Conservation (phyloP, 1,140 invertebrate species). For the Adelges cooleyi region DNA sequence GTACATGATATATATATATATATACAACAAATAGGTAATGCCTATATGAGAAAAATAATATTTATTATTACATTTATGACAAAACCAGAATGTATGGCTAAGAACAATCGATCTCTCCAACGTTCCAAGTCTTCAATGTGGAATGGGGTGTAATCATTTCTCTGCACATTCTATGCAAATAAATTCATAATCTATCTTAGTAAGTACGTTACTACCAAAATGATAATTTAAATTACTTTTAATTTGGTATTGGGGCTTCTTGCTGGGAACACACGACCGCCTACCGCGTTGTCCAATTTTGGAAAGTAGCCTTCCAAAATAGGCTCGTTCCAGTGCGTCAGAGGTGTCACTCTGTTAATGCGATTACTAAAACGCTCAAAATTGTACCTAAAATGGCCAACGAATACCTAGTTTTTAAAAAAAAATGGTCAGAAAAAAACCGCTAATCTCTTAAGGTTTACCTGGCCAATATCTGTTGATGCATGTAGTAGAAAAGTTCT, state of each 20-base stretch:
- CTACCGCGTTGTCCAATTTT: slow-evolving; percentile 54
- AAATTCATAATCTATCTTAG: neutral
- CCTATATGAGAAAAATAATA: slow-evolving; percentile 37
- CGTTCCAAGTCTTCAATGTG: slow-evolving; percentile 58
- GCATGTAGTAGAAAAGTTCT: slow-evolving; percentile 69
- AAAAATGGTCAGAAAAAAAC: neutral
- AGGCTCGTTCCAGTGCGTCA: slow-evolving; percentile 48
- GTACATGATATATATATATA: neutral
- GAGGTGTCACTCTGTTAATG: slow-evolving; percentile 44
- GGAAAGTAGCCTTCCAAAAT: slow-evolving; percentile 60
- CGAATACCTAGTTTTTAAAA: no score
- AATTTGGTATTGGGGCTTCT: slow-evolving; percentile 47
- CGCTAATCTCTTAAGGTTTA: slow-evolving; percentile 30
- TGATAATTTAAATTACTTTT: no score
- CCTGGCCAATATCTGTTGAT: slow-evolving; percentile 57
- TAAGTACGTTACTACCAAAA: no score
- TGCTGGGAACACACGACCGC: slow-evolving; percentile 51
- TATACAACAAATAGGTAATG: neutral
- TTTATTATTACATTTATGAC: slow-evolving; percentile 35
- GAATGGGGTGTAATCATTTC: slow-evolving; percentile 51
- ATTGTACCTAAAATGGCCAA: slow-evolving; percentile 52
- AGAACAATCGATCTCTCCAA: slow-evolving; percentile 61
- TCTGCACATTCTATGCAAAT: slow-evolving; percentile 35
- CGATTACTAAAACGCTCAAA: slow-evolving; percentile 54
- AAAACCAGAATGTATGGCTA: slow-evolving; percentile 57